Evolutionary conservation across 92 coral and sea anemone genomes (phyloP).

Genomic region (Phenganax marumi): DNA sequence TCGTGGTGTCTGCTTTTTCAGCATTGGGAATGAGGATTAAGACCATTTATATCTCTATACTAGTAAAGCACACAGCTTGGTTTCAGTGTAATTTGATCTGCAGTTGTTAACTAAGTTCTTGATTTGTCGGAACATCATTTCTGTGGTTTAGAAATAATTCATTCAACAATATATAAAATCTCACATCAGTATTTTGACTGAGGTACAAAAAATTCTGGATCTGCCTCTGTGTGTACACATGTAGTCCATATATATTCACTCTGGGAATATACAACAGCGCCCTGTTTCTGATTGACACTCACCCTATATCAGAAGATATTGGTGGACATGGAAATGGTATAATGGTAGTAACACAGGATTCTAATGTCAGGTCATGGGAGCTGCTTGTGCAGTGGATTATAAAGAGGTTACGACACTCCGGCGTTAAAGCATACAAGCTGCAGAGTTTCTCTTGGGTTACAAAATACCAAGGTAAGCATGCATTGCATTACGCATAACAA

Average conservation of each 20-base stretch:
- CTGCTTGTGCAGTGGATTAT: slow-evolving; percentile 41
- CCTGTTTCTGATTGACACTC: slow-evolving; percentile 41
- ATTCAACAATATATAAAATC: too few relatives aligned
- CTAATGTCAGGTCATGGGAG: slow-evolving; percentile 26
- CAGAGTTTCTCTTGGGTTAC: slow-evolving; percentile 45
- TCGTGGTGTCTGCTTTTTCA: too few relatives aligned
- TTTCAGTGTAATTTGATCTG: too few relatives aligned
- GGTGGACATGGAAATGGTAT: slow-evolving; percentile 42
- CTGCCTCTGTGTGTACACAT: slow-evolving; percentile 39
- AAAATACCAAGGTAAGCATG: background rate
- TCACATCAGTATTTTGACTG: too few relatives aligned
- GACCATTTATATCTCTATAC: too few relatives aligned
- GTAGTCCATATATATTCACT: slow-evolving; percentile 38
- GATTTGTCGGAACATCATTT: too few relatives aligned
- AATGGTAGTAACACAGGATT: slow-evolving; percentile 35
- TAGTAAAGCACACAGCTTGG: too few relatives aligned
- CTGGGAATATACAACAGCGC: slow-evolving; percentile 42
- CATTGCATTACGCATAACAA: background rate
- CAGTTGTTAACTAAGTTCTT: too few relatives aligned
- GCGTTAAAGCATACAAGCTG: slow-evolving; percentile 9
- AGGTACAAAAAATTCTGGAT: too few relatives aligned
- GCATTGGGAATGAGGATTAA: too few relatives aligned
- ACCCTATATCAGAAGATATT: slow-evolving; percentile 36
- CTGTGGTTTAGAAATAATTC: too few relatives aligned
- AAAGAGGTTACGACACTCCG: slow-evolving; percentile 22